Evolutionary conservation across 2,888 invertebrate genomes (phyloP), one percentile per base, ranked within the genome.

Genomic region (Plebejus argus): DNA sequence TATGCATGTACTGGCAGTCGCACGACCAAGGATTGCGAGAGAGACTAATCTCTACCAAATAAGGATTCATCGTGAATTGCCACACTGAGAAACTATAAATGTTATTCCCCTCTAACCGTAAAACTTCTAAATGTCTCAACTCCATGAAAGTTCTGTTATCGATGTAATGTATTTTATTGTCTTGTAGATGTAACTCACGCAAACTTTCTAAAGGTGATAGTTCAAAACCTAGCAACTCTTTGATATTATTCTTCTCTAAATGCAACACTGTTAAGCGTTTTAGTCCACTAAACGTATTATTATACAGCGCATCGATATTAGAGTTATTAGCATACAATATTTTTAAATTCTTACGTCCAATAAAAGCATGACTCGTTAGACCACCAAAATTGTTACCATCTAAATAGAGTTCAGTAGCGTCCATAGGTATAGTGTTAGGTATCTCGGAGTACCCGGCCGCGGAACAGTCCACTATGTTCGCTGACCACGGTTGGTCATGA

Each of bases 401-500:
- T 84, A 99, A 95, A 91, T 98, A 98, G 79, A 99, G 96, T 93
- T 98, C 98, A 45, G 99, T 99, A 82, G 98, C 98, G 91, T 98
- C 98, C 98, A 99, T 98, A 79, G 99, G 99, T 84, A 99, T 96
- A 81, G 97, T 96, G 81, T 96, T 96, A 18, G 98, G 98, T 95
- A 98, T 96, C 88, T 96, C 96, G 33, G 96, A 95, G 92, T 98
- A 98, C 79, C 96, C 96, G 53, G 96, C 96, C 78, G 95, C 96
- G 23, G 97, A 97, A 91, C 98, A 98, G 90, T 98, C 98, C 82
- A 98, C 98, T 82, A 98, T 97, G 88, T 98, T 98, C 1, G 98
- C 97, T 28, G 97, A 96, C 98, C 98, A 99, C 77, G 97, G 96
- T 86, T 98, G 97, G 93, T 99, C 98, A 88, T 98, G 98, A 94